Evolutionary conservation across 2,888 invertebrate species (phyloP).

Genomic region (Cephus runcator): DNA sequence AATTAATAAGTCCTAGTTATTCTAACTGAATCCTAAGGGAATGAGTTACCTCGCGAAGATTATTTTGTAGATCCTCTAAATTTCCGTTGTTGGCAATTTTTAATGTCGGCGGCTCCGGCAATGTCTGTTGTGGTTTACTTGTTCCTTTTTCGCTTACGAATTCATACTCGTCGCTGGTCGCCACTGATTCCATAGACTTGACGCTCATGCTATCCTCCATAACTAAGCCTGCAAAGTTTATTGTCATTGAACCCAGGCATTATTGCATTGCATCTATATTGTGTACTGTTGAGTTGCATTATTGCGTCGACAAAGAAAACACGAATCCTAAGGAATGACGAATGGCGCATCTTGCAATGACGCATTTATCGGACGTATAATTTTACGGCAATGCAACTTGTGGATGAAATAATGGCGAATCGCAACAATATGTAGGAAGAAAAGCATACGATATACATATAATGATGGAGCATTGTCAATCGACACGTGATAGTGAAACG

Average conservation of each 20-base stretch:
- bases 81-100: constrained; percentile 75
- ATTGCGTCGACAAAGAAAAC: neutral
- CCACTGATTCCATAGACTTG: constrained; percentile 76
- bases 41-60: constrained; percentile 69
- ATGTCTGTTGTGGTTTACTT: constrained; percentile 46
- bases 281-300: neutral
- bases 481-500: neutral
- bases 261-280: neutral
- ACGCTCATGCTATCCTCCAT: constrained; percentile 76
- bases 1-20: neutral
- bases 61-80: constrained; percentile 72
- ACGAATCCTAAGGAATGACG: neutral
- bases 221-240: constrained; percentile 56
- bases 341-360: neutral
- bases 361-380: neutral
- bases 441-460: neutral
- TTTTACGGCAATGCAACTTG: neutral
- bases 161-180: constrained; percentile 77
- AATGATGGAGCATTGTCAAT: neutral
- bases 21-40: neutral
- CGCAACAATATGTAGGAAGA: neutral
- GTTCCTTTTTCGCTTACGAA: constrained; percentile 70
- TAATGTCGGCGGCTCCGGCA: constrained; percentile 68
- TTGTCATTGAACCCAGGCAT: neutral
- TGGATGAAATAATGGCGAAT: neutral